Conservation (phyloP, 2,113 vertebrate genomes). For the Phylloscopus trochilus region DNA sequence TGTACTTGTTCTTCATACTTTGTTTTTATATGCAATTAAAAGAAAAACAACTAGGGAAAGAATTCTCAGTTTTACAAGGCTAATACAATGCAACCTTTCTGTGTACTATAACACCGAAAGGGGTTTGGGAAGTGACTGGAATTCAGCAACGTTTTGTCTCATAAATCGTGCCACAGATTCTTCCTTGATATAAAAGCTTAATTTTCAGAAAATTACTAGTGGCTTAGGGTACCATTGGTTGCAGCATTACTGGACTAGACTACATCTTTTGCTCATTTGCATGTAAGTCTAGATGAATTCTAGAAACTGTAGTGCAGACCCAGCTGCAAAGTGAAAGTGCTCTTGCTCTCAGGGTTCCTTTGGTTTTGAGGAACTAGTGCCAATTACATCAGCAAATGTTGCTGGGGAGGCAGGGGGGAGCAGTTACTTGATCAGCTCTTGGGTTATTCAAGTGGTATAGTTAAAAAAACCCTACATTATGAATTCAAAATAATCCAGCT, state of each 20-base stretch:
- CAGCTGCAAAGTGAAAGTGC: neutral
- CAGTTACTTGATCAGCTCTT: neutral
- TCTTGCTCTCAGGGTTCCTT: neutral
- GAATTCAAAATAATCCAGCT: neutral
- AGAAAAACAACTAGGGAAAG: neutral
- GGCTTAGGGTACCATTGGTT: neutral
- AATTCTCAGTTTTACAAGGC: neutral
- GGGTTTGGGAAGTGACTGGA: neutral
- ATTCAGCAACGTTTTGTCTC: neutral
- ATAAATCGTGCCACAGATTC: neutral
- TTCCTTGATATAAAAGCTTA: neutral
- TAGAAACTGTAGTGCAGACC: neutral
- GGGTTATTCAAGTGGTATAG: neutral
- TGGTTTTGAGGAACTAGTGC: neutral
- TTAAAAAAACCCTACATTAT: neutral
- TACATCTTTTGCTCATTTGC: neutral
- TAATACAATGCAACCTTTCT: neutral
- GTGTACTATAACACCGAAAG: no score
- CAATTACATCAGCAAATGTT: neutral
- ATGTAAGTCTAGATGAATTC: neutral
- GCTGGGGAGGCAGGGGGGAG: fast-evolving
- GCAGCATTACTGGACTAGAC: neutral
- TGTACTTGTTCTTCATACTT: neutral
- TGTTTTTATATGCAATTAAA: neutral
- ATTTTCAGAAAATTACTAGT: neutral